Evolutionary conservation across 2,113 vertebrate genomes (phyloP).

Genomic region (Proteles cristata): DNA sequence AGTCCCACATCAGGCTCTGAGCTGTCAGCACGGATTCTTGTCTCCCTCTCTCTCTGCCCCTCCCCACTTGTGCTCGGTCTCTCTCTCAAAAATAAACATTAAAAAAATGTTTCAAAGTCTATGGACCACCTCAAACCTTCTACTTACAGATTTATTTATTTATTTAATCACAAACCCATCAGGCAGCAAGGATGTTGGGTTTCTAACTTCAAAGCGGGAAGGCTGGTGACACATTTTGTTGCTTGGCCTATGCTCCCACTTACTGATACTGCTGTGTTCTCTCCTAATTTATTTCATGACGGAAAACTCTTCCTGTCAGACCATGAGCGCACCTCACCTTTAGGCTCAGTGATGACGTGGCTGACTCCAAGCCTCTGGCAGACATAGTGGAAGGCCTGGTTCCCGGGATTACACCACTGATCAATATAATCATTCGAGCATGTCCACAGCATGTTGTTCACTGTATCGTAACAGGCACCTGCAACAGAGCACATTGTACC

Average conservation of each 20-base stretch:
- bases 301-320: not conserved
- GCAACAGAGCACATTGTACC: not conserved
- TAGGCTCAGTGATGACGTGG: conserved; percentile 95
- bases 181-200: not conserved
- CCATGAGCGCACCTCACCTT: conserved; percentile 87
- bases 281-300: accelerated
- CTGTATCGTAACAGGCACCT: conserved; percentile 97
- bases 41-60: too few species aligned
- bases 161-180: not conserved
- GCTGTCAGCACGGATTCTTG: too few species aligned
- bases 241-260: not conserved
- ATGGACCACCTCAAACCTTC: not conserved
- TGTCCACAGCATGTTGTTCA: conserved; percentile 99
- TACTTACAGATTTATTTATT: not conserved
- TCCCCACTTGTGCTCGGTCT: too few species aligned
- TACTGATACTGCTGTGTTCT: accelerated
- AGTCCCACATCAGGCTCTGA: too few species aligned
- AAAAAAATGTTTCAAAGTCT: not conserved
- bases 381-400: conserved; percentile 99
- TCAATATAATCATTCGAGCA: conserved; percentile 99
- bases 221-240: not conserved
- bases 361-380: conserved; percentile 97
- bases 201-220: not conserved
- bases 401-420: conserved; percentile 99
- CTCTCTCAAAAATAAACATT: too few species aligned